phyloP scores from a whole-genome alignment of 2,797 vertebrate genomes.

The Galagoides demidoff region DNA sequence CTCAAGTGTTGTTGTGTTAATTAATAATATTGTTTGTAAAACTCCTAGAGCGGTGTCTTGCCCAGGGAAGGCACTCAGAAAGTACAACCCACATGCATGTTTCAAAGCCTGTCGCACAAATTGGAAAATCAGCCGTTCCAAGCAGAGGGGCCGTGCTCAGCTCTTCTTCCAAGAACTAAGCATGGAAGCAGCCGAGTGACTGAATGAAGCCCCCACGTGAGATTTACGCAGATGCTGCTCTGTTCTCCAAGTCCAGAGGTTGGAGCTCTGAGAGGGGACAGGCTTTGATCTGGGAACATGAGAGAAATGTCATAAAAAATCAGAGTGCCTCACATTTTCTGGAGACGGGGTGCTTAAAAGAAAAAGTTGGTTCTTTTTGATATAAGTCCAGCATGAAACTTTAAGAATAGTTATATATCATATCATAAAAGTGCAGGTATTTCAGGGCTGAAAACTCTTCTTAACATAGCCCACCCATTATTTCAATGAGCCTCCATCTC shows the following conservation, averaged over 20 bases:
- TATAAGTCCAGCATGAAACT: not conserved
- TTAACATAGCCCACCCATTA: not conserved
- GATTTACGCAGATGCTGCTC: accelerated
- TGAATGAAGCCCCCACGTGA: not conserved
- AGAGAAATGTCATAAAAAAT: not conserved
- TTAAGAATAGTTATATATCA: not conserved
- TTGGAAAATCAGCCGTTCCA: not conserved
- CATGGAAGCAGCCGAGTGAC: not conserved
- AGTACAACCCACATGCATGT: not conserved
- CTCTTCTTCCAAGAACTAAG: not conserved
- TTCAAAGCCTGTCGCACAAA: not conserved
- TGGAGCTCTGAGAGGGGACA: not conserved
- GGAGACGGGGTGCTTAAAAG: not conserved
- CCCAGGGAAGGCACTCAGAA: not conserved
- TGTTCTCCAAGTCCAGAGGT: not conserved
- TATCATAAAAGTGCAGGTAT: not conserved
- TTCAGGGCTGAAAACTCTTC: not conserved
- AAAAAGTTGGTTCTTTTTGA: not conserved
- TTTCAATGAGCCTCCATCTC: not conserved
- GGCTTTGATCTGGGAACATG: not conserved
- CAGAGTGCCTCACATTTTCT: not conserved
- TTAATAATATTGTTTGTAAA: not conserved
- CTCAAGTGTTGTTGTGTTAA: not conserved
- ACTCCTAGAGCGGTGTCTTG: not conserved
- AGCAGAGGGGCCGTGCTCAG: not conserved